Evolutionary conservation across 2,888 invertebrate genomes (phyloP).

Genomic region (Netelia fuscicornis): DNA sequence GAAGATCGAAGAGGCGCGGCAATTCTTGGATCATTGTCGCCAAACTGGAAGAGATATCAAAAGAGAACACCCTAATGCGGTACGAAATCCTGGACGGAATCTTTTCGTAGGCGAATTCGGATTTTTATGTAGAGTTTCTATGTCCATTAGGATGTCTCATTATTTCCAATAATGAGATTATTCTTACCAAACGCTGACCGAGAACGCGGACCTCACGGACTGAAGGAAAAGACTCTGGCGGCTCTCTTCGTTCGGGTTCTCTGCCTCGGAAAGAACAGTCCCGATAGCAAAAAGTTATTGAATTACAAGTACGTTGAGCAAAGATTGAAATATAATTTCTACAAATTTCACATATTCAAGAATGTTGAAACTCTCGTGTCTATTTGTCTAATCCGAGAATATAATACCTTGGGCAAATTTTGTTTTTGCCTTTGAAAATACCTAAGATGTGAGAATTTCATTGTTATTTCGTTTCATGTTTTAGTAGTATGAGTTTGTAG

Average conservation of each 20-base stretch:
- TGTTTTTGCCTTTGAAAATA: background rate
- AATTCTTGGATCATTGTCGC: constrained; percentile 86
- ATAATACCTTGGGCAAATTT: background rate
- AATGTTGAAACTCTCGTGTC: background rate
- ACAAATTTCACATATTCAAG: background rate
- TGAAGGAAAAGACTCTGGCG: constrained; percentile 92
- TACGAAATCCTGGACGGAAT: constrained; percentile 72
- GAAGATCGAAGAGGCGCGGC: constrained; percentile 85
- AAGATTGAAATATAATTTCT: constrained; percentile 1
- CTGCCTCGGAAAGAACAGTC: constrained; percentile 89
- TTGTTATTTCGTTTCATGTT: no score
- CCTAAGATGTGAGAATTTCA: no score
- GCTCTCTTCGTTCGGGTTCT: constrained; percentile 91
- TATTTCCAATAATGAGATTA: constrained; percentile 92
- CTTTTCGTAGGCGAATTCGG: constrained; percentile 59
- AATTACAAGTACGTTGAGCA: constrained; percentile 84
- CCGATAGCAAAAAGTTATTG: constrained; percentile 86
- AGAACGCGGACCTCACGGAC: constrained; percentile 92
- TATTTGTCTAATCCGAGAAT: constrained; percentile 18
- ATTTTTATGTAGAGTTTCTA: constrained; percentile 48
- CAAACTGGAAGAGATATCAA: constrained; percentile 81
- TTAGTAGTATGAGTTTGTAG: no score
- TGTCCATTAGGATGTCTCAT: constrained; percentile 85
- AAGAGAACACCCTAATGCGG: constrained; percentile 75
- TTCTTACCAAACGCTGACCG: constrained; percentile 92